Evolutionary conservation across 1,140 invertebrate genomes (phyloP).

Genomic region (Eriosoma lanigerum): DNA sequence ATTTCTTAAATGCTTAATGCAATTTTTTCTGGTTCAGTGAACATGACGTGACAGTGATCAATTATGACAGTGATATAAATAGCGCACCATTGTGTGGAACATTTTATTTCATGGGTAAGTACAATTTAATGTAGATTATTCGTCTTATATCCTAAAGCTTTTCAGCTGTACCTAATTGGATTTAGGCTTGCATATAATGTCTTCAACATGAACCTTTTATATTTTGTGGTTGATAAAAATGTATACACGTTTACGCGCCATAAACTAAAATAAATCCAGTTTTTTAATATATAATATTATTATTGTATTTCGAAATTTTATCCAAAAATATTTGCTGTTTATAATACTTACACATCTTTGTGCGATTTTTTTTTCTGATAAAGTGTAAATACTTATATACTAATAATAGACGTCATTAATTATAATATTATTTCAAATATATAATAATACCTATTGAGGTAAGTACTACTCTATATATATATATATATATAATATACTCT

Average conservation of each 20-base stretch:
- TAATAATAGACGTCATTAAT: no score
- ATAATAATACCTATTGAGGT: no score
- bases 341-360: no score
- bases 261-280: background rate
- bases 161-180: conserved; percentile 25
- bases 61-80: conserved; percentile 43
- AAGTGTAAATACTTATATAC: no score
- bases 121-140: conserved; percentile 45
- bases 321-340: no score
- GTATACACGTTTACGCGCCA: background rate
- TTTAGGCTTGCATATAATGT: background rate
- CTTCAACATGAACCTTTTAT: conserved; percentile 15
- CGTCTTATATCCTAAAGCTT: conserved; percentile 20
- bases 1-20: conserved; percentile 10
- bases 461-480: no score
- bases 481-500: no score
- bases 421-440: no score
- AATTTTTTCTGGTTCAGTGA: conserved; percentile 18
- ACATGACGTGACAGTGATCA: conserved; percentile 34
- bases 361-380: no score
- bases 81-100: conserved; percentile 4
- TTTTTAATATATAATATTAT: no score
- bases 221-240: conserved; percentile 7
- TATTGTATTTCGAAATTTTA: no score
- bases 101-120: conserved; percentile 23